Evolutionary conservation across 2,797 vertebrate species (phyloP), one percentile per base, ranked within the genome.

Genomic region (Eulemur coronatus): DNA sequence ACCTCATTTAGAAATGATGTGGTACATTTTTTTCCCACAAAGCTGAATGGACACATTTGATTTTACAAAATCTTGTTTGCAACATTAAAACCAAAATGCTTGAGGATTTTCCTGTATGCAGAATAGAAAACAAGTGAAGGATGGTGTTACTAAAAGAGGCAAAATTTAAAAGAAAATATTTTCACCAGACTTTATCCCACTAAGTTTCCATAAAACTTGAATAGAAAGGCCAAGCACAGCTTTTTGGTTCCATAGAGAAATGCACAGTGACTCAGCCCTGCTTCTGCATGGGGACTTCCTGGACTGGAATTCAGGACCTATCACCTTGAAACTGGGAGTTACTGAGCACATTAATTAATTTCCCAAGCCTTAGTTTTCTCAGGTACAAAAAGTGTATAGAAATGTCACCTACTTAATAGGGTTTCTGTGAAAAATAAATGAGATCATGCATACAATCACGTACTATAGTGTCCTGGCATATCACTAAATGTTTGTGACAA

Each of bases 51-150:
- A 61, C 5, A 63, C 4, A 38, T 0, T 79, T 92, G 43, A 70
- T 72, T 89, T 97, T 91, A 73, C 26, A 75, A 93, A 93, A 80
- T 57, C 57, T 78, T 93, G 20, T 85, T 94, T 93, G 35, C 41
- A 96, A 70, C 46, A 88, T 84, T 81, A 48, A 85, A 93, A 84
- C 11, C 41, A 65, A 86, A 86, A 82, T 26, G 17, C 30, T 50
- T 84, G 17, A 94, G 73, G 26, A 65, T 90, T 94, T 94, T 93
- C 15, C 33, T 57, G 9, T 55, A 14, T 88, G 17, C 1, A 93
- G 24, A 85, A 28, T 17, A 88, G 30, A 28, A 95, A 97, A 84
- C 38, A 93, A 50, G 9, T 46, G 12, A 78, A 85, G 26, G 12
- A 82, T 46, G 70, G 73, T 35, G 2, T 35, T 90, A 28, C 26